Evolutionary conservation across 2,888 invertebrate species (phyloP), one percentile per base, ranked within the genome.

Genomic region (Platycheirus rosarum): DNA sequence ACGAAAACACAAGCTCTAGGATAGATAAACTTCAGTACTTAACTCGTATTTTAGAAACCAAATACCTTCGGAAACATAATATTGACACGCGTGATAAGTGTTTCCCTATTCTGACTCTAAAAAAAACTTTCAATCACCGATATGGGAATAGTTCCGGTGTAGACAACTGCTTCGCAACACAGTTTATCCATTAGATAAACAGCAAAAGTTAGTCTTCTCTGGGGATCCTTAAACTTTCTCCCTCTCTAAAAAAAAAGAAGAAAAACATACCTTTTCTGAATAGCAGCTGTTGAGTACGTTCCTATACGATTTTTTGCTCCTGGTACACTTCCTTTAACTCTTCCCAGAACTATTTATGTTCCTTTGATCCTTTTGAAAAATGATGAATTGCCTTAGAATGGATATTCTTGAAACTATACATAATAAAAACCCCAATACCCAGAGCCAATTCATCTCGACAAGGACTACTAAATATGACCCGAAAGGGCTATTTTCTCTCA

Each of bases 181-280:
- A 70, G 53, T 57, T 80, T 75, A 70, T 80, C 80, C 80, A 80
- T 80, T 80, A 80, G 60, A 68, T 51, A 77, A 8, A 73, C 79
- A 63, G 13, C 20, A 20, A 65, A 60, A 80, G 63, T 69, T 79
- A 53, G 40, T 62, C 66, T 18, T 60, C 75, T 42, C 44, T 20
- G 11, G 62, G 62, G 70, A 63, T 26, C 62, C 53, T 13, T 29
- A 32, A 76, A 76, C 62, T 76, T 75, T 62, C 35, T 16, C 51
- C n/a, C n/a, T n/a, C n/a, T n/a, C n/a, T n/a, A n/a, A n/a, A n/a
- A n/a, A n/a, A n/a, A n/a, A n/a, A n/a, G n/a, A n/a, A 53, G 32
- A 35, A 16, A 29, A n/a, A 53, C 16, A 53, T 18, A 18, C 13
- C 11, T 23, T 37, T 35, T 7, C 42, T 37, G 20, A 37, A 20